phyloP scores from a whole-genome alignment of 2,113 vertebrate genomes.

The Colinus virginianus region DNA sequence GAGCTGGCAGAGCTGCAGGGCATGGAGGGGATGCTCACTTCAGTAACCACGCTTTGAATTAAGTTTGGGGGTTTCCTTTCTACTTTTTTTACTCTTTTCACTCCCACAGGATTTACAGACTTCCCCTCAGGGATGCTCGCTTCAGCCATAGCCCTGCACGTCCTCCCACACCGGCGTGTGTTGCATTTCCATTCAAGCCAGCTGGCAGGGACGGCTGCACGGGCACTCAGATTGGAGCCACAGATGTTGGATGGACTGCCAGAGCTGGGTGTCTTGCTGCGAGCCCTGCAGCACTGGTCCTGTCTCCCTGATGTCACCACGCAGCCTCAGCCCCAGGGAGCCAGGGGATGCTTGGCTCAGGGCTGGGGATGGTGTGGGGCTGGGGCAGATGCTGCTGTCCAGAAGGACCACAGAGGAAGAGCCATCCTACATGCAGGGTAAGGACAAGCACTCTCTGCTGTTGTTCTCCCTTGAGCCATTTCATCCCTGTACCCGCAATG shows the following conservation, averaged over 20 bases:
- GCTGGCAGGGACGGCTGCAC: neutral
- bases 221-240: neutral
- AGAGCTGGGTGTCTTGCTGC: rapidly evolving
- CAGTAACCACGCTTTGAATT: neutral
- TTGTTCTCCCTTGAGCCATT: neutral
- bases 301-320: neutral
- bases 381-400: neutral
- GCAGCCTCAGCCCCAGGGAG: neutral
- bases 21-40: neutral
- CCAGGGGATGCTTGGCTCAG: neutral
- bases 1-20: neutral
- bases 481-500: too few species aligned
- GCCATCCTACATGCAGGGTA: neutral
- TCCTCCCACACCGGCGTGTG: neutral
- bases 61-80: neutral
- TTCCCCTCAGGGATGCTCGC: neutral
- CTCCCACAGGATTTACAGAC: too few species aligned
- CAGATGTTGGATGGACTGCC: neutral
- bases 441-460: neutral
- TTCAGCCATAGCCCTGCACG: neutral
- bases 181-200: neutral
- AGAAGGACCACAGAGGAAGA: neutral
- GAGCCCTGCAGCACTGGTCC: neutral
- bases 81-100: neutral
- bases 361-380: neutral